Conservation (phyloP, 23 tunicate species). For the Trididemnum nubilum region DNA sequence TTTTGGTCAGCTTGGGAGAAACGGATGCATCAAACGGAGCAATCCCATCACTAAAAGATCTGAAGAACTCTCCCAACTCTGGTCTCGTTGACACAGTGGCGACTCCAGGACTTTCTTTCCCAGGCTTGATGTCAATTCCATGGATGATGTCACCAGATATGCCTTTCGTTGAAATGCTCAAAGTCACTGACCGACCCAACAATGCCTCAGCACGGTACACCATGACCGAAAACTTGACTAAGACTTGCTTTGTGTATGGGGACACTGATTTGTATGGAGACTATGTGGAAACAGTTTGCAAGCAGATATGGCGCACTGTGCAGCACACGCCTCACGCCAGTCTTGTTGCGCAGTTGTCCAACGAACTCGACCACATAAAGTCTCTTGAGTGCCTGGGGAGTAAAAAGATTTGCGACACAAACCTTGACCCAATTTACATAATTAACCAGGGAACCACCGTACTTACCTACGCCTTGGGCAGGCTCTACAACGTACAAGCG, state of each 20-base stretch:
- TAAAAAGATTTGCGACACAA: background rate
- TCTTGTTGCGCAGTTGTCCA: background rate
- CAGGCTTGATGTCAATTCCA: background rate
- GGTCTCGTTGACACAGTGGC: background rate
- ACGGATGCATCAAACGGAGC: background rate
- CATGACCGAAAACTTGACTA: background rate
- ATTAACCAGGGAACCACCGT: background rate
- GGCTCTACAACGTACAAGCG: background rate
- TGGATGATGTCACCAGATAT: background rate
- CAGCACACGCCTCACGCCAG: background rate
- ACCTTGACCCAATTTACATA: background rate
- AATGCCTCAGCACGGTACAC: background rate
- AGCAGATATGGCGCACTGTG: background rate
- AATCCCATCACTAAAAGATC: background rate
- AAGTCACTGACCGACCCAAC: background rate
- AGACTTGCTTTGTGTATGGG: conserved; percentile 4
- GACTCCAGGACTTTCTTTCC: background rate
- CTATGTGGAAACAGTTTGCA: background rate
- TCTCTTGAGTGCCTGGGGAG: background rate
- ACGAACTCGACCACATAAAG: background rate
- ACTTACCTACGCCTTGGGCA: background rate
- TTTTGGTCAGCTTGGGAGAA: conserved; percentile 10
- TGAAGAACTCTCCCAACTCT: background rate
- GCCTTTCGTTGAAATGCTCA: background rate
- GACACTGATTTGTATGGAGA: background rate